Evolutionary conservation across 2,888 invertebrate species (phyloP).

Genomic region (Diogma glabrata): DNA sequence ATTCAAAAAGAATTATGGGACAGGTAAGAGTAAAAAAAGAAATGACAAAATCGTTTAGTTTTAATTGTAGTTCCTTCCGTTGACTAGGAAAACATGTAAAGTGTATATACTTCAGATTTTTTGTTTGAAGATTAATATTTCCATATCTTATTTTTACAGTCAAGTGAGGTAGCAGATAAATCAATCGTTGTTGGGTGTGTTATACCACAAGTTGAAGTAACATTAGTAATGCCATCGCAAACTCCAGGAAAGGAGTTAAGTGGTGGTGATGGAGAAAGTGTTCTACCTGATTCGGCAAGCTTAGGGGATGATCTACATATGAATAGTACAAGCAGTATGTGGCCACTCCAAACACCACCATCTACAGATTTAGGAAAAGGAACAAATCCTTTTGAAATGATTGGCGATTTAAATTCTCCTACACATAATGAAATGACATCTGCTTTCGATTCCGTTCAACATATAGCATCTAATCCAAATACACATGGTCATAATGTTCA

Average conservation of each 20-base stretch:
- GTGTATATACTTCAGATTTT: no score
- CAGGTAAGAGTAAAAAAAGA: slow-evolving; percentile 35
- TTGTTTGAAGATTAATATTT: no score
- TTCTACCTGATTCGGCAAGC: slow-evolving; percentile 75
- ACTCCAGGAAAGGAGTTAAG: slow-evolving; percentile 79
- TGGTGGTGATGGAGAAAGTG: slow-evolving; percentile 71
- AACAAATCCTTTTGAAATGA: slow-evolving; percentile 32
- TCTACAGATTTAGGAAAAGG: slow-evolving; percentile 32
- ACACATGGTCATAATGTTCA: slow-evolving; percentile 37
- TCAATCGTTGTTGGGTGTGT: slow-evolving; percentile 60
- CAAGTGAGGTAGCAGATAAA: slow-evolving; percentile 32
- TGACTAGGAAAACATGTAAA: no score
- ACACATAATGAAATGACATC: neutral
- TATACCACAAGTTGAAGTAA: slow-evolving; percentile 77
- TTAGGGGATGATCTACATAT: slow-evolving; percentile 61
- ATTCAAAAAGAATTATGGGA: slow-evolving; percentile 58
- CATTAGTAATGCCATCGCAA: slow-evolving; percentile 74
- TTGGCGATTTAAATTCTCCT: slow-evolving; percentile 24
- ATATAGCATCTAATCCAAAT: slow-evolving; percentile 33
- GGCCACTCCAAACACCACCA: slow-evolving; percentile 32
- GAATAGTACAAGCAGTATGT: slow-evolving; percentile 41
- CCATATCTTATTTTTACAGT: no score
- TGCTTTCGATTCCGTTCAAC: slow-evolving; percentile 29
- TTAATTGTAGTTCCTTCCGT: no score
- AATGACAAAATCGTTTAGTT: neutral